phyloP scores from a whole-genome alignment of 2,888 invertebrate genomes.

The Ellobium chinense region DNA sequence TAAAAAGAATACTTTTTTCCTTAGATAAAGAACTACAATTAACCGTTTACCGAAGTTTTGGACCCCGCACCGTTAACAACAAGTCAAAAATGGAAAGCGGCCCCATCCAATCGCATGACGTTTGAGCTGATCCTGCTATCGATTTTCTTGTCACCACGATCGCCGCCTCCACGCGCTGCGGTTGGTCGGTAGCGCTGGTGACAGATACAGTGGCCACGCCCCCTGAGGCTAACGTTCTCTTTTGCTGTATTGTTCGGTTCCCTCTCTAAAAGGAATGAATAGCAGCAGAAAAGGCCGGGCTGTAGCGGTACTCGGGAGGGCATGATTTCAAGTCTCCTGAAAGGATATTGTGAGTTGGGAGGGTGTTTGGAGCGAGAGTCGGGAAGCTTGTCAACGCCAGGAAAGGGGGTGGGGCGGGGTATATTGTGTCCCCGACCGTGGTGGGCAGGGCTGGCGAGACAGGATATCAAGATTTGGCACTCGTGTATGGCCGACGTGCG shows the following conservation, averaged over 20 bases:
- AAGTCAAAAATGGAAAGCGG: no score
- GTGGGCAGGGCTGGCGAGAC: slow-evolving; percentile 1
- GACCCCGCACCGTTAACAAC: no score
- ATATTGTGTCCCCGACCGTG: background rate
- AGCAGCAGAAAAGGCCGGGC: background rate
- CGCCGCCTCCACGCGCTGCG: background rate
- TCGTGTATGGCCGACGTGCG: slow-evolving; percentile 16
- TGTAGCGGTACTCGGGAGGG: background rate
- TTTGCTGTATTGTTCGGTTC: no score
- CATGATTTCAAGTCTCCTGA: background rate
- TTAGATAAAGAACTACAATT: no score
- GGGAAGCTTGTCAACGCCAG: background rate
- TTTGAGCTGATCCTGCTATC: slow-evolving; percentile 8
- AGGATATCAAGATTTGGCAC: slow-evolving; percentile 6
- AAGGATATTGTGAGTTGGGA: background rate
- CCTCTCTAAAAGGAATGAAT: no score
- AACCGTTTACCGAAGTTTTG: no score
- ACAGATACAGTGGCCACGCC: background rate
- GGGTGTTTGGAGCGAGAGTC: no score
- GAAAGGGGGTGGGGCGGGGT: background rate
- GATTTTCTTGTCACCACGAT: slow-evolving; percentile 3
- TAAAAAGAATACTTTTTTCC: background rate
- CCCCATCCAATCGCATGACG: no score
- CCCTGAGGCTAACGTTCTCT: no score
- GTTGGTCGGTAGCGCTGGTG: background rate